Base-by-base conservation (phyloP, 2,113 vertebrate species). In the Colossoma macropomum region DNA sequence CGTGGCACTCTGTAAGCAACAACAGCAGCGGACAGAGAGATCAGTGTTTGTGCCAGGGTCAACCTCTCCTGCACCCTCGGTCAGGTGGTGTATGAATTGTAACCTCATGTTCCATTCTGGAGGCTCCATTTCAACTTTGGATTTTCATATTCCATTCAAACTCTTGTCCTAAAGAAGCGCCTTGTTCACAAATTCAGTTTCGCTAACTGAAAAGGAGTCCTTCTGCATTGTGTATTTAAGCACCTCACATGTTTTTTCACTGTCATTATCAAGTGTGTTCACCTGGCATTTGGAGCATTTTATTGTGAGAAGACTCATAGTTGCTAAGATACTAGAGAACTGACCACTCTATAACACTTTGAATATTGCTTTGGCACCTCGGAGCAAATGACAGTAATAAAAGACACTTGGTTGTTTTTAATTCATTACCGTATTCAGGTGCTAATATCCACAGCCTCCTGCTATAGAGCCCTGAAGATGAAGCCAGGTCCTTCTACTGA, bases 21-120 rank as follows among this genome's bases (percentile, higher is more conserved):
- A 85, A 81, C 65, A 80, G 34, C 10, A 21, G 34, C 9, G 62
- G 65, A 72, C 71, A 87, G 80, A 87, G 68, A 85, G 77, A 71
- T 69, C 21, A 75, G 30, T 65, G 32, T 50, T 10, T 25, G 48
- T 63, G 30, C 75, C 23, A 56, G 32, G 34, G 38, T 66, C 75
- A 74, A 16, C 45, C 41, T 59, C 50, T 76, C 16, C 38, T 71
- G 28, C 7, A 21, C 41, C 11, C 4, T 10, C 27, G 34, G 63
- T 68, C 52, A 69, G 62, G 45, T 28, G 30, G 34, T 77, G 38
- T 45, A n/a, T 71, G 52, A 16, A 38, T 6, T 60, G 52, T 30
- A 11, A 59, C n/a, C 66, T 59, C 45, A 60, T 80, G 34, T 60
- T 45, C 12, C 38, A 15, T 45, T 45, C 17, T 13, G 11, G 10